Percentiles rank a stretch among this genome's conserved stretches.
These are phyloP conservation scores for Unio pictorum DNA, from an alignment of 2,888 invertebrate species.

Conservation along the genomic window DNA sequence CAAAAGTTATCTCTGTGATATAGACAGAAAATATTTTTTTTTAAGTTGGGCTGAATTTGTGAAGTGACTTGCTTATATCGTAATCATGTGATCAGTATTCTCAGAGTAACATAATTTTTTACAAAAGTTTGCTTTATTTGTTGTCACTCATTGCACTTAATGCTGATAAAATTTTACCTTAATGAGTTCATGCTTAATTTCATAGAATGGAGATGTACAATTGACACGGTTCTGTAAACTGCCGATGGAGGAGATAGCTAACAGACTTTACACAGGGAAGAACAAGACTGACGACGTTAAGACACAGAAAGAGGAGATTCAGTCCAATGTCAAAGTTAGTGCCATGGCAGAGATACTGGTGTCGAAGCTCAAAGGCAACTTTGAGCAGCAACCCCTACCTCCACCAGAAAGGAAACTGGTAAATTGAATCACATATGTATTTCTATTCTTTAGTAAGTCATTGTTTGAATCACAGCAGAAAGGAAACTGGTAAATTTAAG, in stretches of 20 bases:
- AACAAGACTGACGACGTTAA: conserved; percentile 26
- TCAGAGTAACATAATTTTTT: too few relatives aligned
- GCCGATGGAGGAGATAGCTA: conserved; percentile 64
- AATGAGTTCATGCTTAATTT: neutral
- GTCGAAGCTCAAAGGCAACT: conserved; percentile 57
- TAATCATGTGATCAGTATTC: too few relatives aligned
- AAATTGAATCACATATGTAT: conserved; percentile 8
- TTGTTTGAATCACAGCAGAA: conserved; percentile 3
- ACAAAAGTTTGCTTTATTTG: too few relatives aligned
- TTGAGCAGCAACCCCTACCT: conserved; percentile 40
- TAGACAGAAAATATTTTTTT: too few relatives aligned
- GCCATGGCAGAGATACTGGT: conserved; percentile 63
- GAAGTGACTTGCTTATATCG: too few relatives aligned
- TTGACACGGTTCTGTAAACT: conserved; percentile 55
- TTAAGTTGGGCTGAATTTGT: too few relatives aligned
- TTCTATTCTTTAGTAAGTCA: too few relatives aligned
- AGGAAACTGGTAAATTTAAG: conserved; percentile 43
- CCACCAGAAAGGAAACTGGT: conserved; percentile 48
- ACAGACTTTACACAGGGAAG: conserved; percentile 43
- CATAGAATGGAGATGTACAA: conserved; percentile 46
- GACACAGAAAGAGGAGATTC: conserved; percentile 37
- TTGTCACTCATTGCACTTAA: too few relatives aligned
- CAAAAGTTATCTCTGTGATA: too few relatives aligned
- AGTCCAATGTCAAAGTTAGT: conserved; percentile 58
- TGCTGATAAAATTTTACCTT: too few relatives aligned